These are phyloP conservation scores for Corythoichthys haematopterus DNA, from an alignment of 2,113 vertebrate species.

Conservation along the genomic window DNA sequence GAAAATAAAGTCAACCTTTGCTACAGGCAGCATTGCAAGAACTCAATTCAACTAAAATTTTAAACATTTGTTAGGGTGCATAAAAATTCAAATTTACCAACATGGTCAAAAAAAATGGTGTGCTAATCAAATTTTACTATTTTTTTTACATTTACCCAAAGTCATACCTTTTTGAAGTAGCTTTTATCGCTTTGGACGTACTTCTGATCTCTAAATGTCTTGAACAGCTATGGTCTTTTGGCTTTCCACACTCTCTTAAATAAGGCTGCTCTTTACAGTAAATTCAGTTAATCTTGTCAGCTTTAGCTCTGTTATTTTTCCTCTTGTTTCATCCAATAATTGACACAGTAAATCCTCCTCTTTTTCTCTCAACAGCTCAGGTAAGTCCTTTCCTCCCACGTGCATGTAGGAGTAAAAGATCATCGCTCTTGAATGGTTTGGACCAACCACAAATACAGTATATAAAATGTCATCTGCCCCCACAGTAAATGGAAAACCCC, in stretches of 20 bases:
- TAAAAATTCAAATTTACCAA: neutral
- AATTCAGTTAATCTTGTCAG: slow-evolving; percentile 59
- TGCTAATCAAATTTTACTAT: neutral
- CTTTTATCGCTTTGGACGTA: slow-evolving; percentile 13
- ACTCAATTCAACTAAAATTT: neutral
- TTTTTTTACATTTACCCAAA: neutral
- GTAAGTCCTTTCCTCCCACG: slow-evolving; percentile 56
- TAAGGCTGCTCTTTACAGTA: slow-evolving; percentile 25
- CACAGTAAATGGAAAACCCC: slow-evolving; percentile 33
- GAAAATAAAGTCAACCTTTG: neutral
- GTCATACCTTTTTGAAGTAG: slow-evolving; percentile 6
- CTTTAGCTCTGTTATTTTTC: slow-evolving; percentile 39
- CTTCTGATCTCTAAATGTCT: slow-evolving; percentile 25
- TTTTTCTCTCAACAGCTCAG: slow-evolving; percentile 19
- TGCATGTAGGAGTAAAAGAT: slow-evolving; percentile 3
- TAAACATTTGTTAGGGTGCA: neutral
- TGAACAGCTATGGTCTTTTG: slow-evolving; percentile 5
- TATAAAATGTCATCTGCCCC: slow-evolving; percentile 21
- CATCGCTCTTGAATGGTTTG: slow-evolving; percentile 26
- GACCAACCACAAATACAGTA: slow-evolving; percentile 13
- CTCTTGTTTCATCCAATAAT: slow-evolving; percentile 26
- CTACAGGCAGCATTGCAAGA: neutral
- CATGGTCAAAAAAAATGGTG: neutral
- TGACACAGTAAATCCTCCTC: slow-evolving; percentile 10
- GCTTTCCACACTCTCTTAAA: slow-evolving; percentile 39